phyloP scores from a whole-genome alignment of 2,113 vertebrate genomes.

The Corythoichthys haematopterus region DNA sequence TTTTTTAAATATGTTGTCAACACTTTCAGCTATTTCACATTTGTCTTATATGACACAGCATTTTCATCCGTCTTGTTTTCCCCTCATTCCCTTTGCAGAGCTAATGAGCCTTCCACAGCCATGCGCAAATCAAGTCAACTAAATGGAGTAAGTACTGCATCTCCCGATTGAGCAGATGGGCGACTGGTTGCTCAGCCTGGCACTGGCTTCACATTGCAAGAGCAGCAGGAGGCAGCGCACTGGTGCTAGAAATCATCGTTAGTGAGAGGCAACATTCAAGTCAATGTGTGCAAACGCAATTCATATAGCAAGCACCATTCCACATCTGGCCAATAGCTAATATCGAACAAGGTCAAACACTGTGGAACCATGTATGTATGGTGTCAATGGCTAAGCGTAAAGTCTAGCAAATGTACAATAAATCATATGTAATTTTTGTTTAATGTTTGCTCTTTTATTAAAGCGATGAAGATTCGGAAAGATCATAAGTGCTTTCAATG shows the following conservation, averaged over 20 bases:
- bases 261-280: slow-evolving; percentile 37
- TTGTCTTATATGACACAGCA: slow-evolving; percentile 17
- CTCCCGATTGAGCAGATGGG: slow-evolving; percentile 69
- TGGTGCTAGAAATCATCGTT: slow-evolving; percentile 45
- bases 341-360: not conserved
- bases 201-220: slow-evolving; percentile 53
- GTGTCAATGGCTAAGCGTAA: not conserved
- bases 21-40: slow-evolving; percentile 37
- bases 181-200: slow-evolving; percentile 64
- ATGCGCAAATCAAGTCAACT: slow-evolving; percentile 59
- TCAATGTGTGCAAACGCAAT: slow-evolving; percentile 36
- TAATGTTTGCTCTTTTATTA: too few relatives aligned
- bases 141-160: slow-evolving; percentile 57
- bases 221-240: slow-evolving; percentile 47
- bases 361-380: not conserved
- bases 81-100: slow-evolving; percentile 49
- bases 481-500: not conserved
- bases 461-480: not conserved
- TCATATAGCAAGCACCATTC: slow-evolving; percentile 47
- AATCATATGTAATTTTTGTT: too few relatives aligned
- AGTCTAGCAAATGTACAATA: not conserved
- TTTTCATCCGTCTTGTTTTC: slow-evolving; percentile 6
- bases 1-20: slow-evolving; percentile 30
- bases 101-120: slow-evolving; percentile 52
- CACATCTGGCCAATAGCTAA: slow-evolving; percentile 54